Evolutionary conservation across 2,888 invertebrate species (phyloP), one percentile per base, ranked within the genome.

Genomic region (Andrena bicolor): DNA sequence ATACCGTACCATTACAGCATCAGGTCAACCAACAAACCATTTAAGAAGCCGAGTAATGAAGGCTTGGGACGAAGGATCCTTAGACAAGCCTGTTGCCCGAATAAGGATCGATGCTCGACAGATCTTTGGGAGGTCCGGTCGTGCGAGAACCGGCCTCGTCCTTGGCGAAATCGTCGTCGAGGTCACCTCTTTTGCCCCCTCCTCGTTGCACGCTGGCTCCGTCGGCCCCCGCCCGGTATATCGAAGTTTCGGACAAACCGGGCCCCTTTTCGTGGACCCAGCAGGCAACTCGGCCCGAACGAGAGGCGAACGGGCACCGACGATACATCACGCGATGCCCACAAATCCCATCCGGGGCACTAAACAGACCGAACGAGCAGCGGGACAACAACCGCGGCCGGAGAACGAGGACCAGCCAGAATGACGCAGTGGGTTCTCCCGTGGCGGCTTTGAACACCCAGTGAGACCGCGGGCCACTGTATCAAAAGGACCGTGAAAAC

Each of bases 241-340:
- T 73, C 72, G 72, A 63, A 28, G 74, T 79, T 85, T 86, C 65
- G 85, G 49, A 53, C 82, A 41, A 81, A 78, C 63, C 80, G 81
- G 76, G 80, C 68, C 68, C 74, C 86, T 85, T 82, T 88, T 87
- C 88, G 89, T 80, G 83, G 84, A 86, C 89, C 73, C 91, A 90
- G 91, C 90, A 83, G 90, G 90, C 88, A 87, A 85, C 85, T 85
- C 71, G 83, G 53, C 53, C 76, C 82, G 77, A 49, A 74, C 75
- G 79, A 83, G 86, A 88, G 87, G 82, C 88, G 87, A 91, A 89
- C 88, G 85, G 90, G 89, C 86, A 90, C 86, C 75, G 87, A 60
- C 90, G 90, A 92, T 92, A 91, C 90, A 92, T 92, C 92, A 91
- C 90, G 90, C 91, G 87, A 90, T 84, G 87, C 80, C 90, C 89